Evolutionary conservation across 1,140 invertebrate species (phyloP), one percentile per base, ranked within the genome.

Genomic region (Augochlora pura): DNA sequence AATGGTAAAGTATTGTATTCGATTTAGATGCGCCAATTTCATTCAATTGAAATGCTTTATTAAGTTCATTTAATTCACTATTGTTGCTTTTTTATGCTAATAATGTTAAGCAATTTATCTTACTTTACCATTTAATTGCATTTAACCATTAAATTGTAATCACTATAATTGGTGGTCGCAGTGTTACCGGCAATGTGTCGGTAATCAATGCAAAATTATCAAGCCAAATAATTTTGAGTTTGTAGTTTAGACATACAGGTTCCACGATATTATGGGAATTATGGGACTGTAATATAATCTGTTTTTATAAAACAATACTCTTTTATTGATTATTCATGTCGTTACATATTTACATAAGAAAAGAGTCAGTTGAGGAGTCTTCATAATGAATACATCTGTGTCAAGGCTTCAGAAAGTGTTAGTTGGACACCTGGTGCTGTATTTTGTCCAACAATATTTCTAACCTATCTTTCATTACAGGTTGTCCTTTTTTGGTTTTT

Each of bases 401-500:
- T 27, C 4, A 18, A 4, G 8, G 2, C 3, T 52, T 52, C 25
- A 32, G 32, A 32, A 32, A 32, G 32, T 4, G 21, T 27, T 42
- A 76, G 6, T 21, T 21, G 4, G 52, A 77, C 14, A 65, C 62
- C 54, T 60, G 86, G 60, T 89, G 81, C 85, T 94, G 91, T 80
- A 94, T 94, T 89, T 96, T 95, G 84, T 96, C 95, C n/a, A 96
- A 90, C 49, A 97, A 90, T 81, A 96, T 87, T 90, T 97, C 94
- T 83, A 97, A 92, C 87, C 96, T 93, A 42, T 94, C 94, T 78
- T 95, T 96, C 96, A 97, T 97, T 0, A 97, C 92, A 7, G 96
- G 96, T 88, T 97, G 96, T 14, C 96, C 96, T 89, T 94, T 96
- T 80, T 94, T 95, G 4, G 95, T 97, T 88, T 95, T 96, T 86